phyloP scores from a whole-genome alignment of 2,888 invertebrate species.

The Cremastinae sp. region DNA sequence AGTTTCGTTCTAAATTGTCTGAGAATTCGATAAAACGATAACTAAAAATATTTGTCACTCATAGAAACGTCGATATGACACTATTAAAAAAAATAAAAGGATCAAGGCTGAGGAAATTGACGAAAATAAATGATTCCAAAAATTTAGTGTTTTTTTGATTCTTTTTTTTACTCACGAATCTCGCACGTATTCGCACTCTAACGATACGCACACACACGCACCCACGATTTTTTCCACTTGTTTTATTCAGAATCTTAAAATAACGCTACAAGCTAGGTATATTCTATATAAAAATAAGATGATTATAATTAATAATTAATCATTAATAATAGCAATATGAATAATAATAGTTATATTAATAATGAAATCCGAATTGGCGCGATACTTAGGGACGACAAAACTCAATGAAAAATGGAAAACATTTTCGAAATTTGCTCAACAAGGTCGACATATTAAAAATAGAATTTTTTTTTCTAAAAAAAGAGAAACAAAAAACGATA shows the following conservation, averaged over 20 bases:
- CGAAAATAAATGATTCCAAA: neutral
- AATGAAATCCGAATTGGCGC: constrained; percentile 47
- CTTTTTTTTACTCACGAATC: constrained; percentile 1
- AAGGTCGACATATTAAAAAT: constrained; percentile 21
- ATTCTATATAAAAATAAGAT: constrained; percentile 59
- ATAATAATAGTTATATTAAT: constrained; percentile 12
- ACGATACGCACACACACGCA: too few species aligned
- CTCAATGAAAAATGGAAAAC: constrained; percentile 24
- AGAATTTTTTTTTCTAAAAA: constrained; percentile 37
- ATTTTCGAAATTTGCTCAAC: constrained; percentile 4
- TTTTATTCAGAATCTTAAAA: constrained; percentile 27
- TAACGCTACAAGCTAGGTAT: constrained; percentile 49
- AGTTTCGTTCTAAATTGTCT: too few species aligned
- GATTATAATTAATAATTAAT: constrained; percentile 30
- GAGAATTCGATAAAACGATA: too few species aligned
- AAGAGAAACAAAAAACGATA: constrained; percentile 44
- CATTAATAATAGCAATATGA: constrained; percentile 6
- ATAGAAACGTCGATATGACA: too few species aligned
- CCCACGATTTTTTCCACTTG: constrained; percentile 16
- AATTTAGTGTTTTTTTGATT: constrained; percentile 4
- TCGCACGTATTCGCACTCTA: constrained; percentile 1
- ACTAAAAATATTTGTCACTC: too few species aligned
- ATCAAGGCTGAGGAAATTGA: neutral
- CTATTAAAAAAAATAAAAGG: too few species aligned
- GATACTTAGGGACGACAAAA: constrained; percentile 38